Evolutionary conservation across 2,113 vertebrate species (phyloP).

Genomic region (Chionodraco myersi): DNA sequence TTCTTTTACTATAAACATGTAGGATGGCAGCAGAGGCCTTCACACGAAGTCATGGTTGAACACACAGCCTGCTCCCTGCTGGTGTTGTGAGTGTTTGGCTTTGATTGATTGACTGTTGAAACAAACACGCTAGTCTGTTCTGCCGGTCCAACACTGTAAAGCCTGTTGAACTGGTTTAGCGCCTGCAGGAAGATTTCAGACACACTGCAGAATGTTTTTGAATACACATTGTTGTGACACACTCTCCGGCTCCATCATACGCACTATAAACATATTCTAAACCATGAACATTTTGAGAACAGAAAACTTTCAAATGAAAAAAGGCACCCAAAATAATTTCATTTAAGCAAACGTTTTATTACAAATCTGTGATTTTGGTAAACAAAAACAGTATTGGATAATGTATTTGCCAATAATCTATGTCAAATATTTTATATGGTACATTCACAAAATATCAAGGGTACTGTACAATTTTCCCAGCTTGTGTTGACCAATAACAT

Average conservation of each 20-base stretch:
- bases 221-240: neutral
- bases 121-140: neutral
- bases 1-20: too few relatives aligned
- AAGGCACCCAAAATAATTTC: neutral
- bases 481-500: neutral
- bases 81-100: neutral
- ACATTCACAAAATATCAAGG: constrained; percentile 36
- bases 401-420: neutral
- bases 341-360: constrained; percentile 53
- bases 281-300: neutral
- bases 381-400: constrained; percentile 15
- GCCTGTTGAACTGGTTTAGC: constrained; percentile 46
- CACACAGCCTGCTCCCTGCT: neutral
- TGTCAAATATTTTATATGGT: constrained; percentile 16
- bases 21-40: neutral
- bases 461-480: constrained; percentile 24
- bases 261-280: neutral
- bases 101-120: neutral
- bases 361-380: constrained; percentile 38
- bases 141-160: too few relatives aligned
- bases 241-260: neutral
- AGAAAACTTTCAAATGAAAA: neutral
- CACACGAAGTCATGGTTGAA: neutral
- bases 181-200: neutral
- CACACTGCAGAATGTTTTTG: neutral